These are phyloP conservation scores for Avahi laniger DNA, from an alignment of 2,797 vertebrate genomes.

Conservation along the genomic window DNA sequence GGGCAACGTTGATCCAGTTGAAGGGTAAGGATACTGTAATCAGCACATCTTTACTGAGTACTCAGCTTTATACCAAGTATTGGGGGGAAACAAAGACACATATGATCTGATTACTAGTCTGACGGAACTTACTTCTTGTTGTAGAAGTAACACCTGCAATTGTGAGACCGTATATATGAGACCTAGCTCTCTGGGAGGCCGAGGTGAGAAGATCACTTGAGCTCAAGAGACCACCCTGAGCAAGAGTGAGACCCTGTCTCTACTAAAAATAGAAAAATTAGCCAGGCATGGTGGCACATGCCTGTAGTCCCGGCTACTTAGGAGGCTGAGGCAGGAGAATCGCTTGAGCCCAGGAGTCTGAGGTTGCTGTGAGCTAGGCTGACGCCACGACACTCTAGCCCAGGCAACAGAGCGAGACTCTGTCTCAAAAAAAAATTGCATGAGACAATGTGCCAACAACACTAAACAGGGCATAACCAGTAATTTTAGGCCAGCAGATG, in stretches of 20 bases:
- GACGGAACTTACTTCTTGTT: neutral
- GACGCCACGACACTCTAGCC: too few relatives aligned
- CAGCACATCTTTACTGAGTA: neutral
- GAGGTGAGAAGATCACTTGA: too few relatives aligned
- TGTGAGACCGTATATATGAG: neutral
- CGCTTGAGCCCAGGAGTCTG: too few relatives aligned
- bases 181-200: too few relatives aligned
- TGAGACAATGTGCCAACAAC: neutral
- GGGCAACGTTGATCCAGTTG: neutral
- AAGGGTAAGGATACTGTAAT: neutral
- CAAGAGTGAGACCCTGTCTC: too few relatives aligned
- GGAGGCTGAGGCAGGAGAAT: too few relatives aligned
- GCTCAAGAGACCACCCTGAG: too few relatives aligned
- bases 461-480: neutral
- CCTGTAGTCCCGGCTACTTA: too few relatives aligned
- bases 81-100: neutral
- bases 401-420: too few relatives aligned
- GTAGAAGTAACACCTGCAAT: neutral
- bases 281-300: fast-evolving
- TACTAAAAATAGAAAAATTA: too few relatives aligned
- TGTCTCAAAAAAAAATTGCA: too few relatives aligned
- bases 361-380: too few relatives aligned
- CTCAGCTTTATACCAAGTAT: neutral
- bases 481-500: neutral
- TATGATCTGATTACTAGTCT: neutral